These are phyloP conservation scores for Ammodytes dubius DNA, from an alignment of 2,113 vertebrate genomes.

Conservation along the genomic window DNA sequence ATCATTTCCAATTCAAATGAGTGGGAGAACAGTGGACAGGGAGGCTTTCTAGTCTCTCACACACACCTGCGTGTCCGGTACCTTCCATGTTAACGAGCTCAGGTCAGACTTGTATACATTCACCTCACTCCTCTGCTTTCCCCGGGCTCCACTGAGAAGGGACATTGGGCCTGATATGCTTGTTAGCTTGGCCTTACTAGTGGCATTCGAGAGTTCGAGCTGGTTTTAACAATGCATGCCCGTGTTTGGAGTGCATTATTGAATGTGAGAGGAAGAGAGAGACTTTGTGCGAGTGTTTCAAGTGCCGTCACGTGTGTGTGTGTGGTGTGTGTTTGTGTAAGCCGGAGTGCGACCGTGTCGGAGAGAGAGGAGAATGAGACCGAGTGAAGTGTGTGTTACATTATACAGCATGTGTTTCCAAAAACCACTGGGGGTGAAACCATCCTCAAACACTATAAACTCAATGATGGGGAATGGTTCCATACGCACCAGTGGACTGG, in stretches of 20 bases:
- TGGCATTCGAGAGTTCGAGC: constrained; percentile 60
- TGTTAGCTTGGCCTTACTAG: constrained; percentile 67
- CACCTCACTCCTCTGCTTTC: constrained; percentile 61
- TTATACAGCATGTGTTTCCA: constrained; percentile 60
- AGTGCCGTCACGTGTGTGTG: constrained; percentile 17
- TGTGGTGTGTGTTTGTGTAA: constrained; percentile 34
- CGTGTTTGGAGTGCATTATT: constrained; percentile 60
- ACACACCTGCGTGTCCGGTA: constrained; percentile 9
- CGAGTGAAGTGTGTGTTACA: constrained; percentile 61
- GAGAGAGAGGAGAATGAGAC: constrained; percentile 22
- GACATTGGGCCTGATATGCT: constrained; percentile 62
- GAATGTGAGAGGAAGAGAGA: constrained; percentile 27
- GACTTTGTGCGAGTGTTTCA: constrained; percentile 5
- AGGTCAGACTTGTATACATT: constrained; percentile 58
- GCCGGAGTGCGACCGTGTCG: not conserved
- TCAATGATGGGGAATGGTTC: constrained; percentile 62
- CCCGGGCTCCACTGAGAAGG: constrained; percentile 38
- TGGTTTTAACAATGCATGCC: constrained; percentile 59
- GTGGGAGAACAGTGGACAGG: constrained; percentile 17
- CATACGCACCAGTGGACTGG: constrained; percentile 62
- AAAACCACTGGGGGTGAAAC: constrained; percentile 51
- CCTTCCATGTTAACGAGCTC: constrained; percentile 61
- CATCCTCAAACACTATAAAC: constrained; percentile 55
- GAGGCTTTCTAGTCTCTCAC: constrained; percentile 10
- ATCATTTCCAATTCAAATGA: constrained; percentile 82